Evolutionary conservation across 2,113 vertebrate species (phyloP).

Genomic region (Tetraodon nigroviridis): DNA sequence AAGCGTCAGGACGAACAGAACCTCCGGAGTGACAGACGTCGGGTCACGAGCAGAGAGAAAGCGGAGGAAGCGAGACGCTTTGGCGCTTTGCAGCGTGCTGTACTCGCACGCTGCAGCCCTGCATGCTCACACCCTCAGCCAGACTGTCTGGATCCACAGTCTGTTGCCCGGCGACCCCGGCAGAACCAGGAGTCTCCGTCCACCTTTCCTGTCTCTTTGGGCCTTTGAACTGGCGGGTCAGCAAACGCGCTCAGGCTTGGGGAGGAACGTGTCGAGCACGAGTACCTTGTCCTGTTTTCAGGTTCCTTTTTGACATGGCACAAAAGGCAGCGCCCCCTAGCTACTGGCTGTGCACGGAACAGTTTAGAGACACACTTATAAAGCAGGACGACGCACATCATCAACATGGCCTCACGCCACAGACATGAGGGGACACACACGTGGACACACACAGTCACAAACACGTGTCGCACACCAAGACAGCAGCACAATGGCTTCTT

Average conservation of each 20-base stretch:
- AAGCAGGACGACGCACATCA: slow-evolving; percentile 56
- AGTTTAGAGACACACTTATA: slow-evolving; percentile 56
- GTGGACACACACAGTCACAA: slow-evolving; percentile 43
- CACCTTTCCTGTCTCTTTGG: slow-evolving; percentile 7
- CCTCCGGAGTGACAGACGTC: too few relatives aligned
- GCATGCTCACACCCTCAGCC: not conserved
- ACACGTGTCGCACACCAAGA: slow-evolving; percentile 47
- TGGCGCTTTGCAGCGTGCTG: too few relatives aligned
- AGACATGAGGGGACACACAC: slow-evolving; percentile 52
- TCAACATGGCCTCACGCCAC: slow-evolving; percentile 57
- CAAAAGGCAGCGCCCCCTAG: slow-evolving; percentile 17
- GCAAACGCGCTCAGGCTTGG: slow-evolving; percentile 55
- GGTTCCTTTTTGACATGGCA: slow-evolving; percentile 27
- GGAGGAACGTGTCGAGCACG: slow-evolving; percentile 58
- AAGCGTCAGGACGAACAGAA: too few relatives aligned
- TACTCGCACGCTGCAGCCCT: too few relatives aligned
- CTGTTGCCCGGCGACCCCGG: slow-evolving; percentile 63
- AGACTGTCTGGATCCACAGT: slow-evolving; percentile 46
- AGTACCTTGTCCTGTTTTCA: slow-evolving; percentile 2
- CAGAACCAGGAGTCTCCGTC: slow-evolving; percentile 46
- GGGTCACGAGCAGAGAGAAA: too few relatives aligned
- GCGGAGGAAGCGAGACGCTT: too few relatives aligned
- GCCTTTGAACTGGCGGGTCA: slow-evolving; percentile 34
- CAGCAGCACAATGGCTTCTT: slow-evolving; percentile 60
- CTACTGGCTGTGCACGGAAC: slow-evolving; percentile 50